Conservation (phyloP, 1,140 invertebrate species). For the Glossosoma conforme region DNA sequence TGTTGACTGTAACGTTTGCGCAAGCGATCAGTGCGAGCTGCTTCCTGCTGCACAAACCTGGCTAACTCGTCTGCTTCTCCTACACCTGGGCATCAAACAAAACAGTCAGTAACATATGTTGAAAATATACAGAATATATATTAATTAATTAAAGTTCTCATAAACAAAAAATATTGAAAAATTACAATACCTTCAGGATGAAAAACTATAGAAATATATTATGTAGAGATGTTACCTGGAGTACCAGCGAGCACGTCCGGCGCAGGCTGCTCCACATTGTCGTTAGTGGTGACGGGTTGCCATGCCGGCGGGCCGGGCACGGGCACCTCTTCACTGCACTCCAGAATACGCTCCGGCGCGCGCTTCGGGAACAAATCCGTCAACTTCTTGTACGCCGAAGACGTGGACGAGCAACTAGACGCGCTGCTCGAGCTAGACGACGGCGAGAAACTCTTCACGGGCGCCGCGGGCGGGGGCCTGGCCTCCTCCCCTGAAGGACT, state of each 20-base stretch:
- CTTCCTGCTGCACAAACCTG: conserved; percentile 79
- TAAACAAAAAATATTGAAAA: background rate
- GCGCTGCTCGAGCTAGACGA: conserved; percentile 46
- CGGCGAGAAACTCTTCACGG: conserved; percentile 52
- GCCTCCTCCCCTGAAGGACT: conserved; percentile 26
- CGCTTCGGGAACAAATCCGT: conserved; percentile 58
- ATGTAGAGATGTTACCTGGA: conserved; percentile 41
- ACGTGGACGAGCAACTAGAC: conserved; percentile 40
- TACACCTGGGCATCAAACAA: too few species aligned
- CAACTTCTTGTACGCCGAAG: conserved; percentile 63
- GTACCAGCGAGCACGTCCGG: conserved; percentile 76
- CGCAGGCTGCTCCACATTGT: conserved; percentile 47
- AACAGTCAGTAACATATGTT: background rate
- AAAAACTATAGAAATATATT: background rate
- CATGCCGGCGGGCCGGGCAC: conserved; percentile 37
- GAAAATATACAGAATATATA: background rate
- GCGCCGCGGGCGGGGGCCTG: conserved; percentile 38
- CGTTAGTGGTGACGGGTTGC: conserved; percentile 38
- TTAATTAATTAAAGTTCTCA: background rate
- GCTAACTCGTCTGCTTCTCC: conserved; percentile 62
- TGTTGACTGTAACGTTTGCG: conserved; percentile 64
- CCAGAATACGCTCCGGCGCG: conserved; percentile 42
- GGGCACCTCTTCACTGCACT: conserved; percentile 41
- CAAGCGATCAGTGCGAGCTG: conserved; percentile 71
- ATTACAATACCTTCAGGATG: background rate